Evolutionary conservation across 1,140 invertebrate genomes (phyloP).

Genomic region (Campodea augens): DNA sequence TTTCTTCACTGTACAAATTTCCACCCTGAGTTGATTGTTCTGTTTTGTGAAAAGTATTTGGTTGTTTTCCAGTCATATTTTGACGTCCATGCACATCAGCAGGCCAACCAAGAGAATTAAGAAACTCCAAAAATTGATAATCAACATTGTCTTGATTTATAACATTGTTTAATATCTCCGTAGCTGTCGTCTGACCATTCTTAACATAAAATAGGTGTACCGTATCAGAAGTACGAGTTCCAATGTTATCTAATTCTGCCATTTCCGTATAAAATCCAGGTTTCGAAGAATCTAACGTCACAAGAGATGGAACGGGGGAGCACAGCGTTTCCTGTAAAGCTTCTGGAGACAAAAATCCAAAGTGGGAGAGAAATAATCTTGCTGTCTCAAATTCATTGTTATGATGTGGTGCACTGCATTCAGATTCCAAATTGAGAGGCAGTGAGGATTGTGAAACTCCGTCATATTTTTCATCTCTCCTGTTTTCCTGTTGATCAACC

Average conservation of each 20-base stretch:
- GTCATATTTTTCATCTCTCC: slow-evolving; percentile 12
- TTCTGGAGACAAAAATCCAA: slow-evolving; percentile 72
- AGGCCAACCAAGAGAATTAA: slow-evolving; percentile 66
- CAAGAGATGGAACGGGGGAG: slow-evolving; percentile 36
- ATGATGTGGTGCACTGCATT: slow-evolving; percentile 59
- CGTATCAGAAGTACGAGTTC: slow-evolving; percentile 71
- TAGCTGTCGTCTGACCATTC: slow-evolving; percentile 49
- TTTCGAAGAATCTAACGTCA: slow-evolving; percentile 51
- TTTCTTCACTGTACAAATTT: slow-evolving; percentile 45
- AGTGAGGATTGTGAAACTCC: not conserved
- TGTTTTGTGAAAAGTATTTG: slow-evolving; percentile 46
- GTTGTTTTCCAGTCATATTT: slow-evolving; percentile 73
- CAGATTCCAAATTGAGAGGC: slow-evolving; percentile 27
- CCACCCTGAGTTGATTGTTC: slow-evolving; percentile 26
- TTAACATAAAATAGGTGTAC: slow-evolving; percentile 89
- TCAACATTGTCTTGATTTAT: slow-evolving; percentile 39
- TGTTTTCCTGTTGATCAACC: slow-evolving; percentile 21
- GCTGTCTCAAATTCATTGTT: slow-evolving; percentile 87
- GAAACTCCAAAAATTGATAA: slow-evolving; percentile 54
- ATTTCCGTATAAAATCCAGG: slow-evolving; percentile 49
- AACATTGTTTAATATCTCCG: slow-evolving; percentile 69
- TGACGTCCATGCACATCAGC: slow-evolving; percentile 63
- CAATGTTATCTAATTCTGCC: slow-evolving; percentile 56
- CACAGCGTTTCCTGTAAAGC: slow-evolving; percentile 28
- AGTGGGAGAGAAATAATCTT: slow-evolving; percentile 78